Evolutionary conservation across 2,797 vertebrate species (phyloP).

Genomic region (Hydrophis major): DNA sequence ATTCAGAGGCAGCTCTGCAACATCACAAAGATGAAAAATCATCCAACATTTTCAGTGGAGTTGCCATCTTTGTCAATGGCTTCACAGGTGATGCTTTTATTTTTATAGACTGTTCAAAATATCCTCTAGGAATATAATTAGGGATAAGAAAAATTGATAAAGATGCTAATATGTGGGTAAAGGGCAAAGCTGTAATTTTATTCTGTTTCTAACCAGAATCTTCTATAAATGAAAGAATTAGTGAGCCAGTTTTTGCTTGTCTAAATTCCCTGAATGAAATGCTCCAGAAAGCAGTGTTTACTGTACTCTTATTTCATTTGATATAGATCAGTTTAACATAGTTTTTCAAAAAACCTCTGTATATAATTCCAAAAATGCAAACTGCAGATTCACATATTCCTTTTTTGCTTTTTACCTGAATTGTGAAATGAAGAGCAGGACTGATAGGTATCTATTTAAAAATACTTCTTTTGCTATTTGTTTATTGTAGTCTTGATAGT

Average conservation of each 20-base stretch:
- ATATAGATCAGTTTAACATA: not conserved
- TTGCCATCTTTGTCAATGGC: conserved; percentile 96
- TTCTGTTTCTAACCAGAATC: not conserved
- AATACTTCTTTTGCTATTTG: not conserved
- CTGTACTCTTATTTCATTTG: not conserved
- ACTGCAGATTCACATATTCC: not conserved
- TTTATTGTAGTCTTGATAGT: not conserved
- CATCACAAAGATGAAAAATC: conserved; percentile 80
- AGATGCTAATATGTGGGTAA: not conserved
- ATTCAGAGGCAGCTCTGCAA: conserved; percentile 82
- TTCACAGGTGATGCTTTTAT: conserved; percentile 83
- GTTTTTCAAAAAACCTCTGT: not conserved
- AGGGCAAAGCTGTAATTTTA: not conserved
- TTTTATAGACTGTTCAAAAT: conserved; percentile 1
- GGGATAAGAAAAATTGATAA: not conserved
- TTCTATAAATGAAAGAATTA: not conserved
- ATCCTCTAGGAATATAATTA: not conserved
- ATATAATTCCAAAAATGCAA: not conserved
- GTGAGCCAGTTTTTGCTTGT: not conserved
- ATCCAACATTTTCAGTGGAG: conserved; percentile 88
- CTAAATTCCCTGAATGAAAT: not conserved
- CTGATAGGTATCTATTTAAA: not conserved
- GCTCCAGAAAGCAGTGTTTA: not conserved
- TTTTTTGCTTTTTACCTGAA: not conserved
- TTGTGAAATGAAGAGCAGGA: not conserved